Percentiles rank a stretch among this genome's conserved stretches.
Evolutionary conservation across 2,113 vertebrate genomes (phyloP).

Genomic region (Trematocara nigrifrons): DNA sequence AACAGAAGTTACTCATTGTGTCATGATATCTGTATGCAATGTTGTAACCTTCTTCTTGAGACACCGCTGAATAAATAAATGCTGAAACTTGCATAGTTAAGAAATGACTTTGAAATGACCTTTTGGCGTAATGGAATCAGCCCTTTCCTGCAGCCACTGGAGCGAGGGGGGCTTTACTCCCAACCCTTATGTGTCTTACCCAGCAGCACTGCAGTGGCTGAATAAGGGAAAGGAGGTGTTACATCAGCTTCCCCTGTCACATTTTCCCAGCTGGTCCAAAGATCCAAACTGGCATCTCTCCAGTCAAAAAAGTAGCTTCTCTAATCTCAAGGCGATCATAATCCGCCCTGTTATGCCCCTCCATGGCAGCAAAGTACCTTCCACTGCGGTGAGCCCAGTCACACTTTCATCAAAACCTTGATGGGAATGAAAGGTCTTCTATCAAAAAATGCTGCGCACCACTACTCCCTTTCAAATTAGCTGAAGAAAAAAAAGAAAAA

Average conservation of each 20-base stretch:
- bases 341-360: neutral
- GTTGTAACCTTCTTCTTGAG: neutral
- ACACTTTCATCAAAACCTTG: constrained; percentile 2
- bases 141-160: neutral
- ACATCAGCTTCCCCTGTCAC: neutral
- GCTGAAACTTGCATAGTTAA: neutral
- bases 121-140: neutral
- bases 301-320: neutral
- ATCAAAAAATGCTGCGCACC: neutral
- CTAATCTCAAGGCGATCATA: neutral
- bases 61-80: neutral
- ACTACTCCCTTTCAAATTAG: neutral
- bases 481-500: neutral
- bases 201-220: neutral
- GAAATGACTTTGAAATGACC: neutral
- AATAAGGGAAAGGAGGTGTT: neutral
- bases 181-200: neutral
- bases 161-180: neutral
- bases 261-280: neutral
- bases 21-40: neutral
- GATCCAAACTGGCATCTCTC: neutral
- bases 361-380: constrained; percentile 20
- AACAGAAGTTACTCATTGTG: neutral
- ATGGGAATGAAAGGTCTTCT: neutral
- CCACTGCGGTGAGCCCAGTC: neutral